A percentile compares a stretch with the other conserved stretches of the same genome.
Evolutionary conservation across 2,797 vertebrate genomes (phyloP).

Genomic region (Phrynocephalus guinanensis): DNA sequence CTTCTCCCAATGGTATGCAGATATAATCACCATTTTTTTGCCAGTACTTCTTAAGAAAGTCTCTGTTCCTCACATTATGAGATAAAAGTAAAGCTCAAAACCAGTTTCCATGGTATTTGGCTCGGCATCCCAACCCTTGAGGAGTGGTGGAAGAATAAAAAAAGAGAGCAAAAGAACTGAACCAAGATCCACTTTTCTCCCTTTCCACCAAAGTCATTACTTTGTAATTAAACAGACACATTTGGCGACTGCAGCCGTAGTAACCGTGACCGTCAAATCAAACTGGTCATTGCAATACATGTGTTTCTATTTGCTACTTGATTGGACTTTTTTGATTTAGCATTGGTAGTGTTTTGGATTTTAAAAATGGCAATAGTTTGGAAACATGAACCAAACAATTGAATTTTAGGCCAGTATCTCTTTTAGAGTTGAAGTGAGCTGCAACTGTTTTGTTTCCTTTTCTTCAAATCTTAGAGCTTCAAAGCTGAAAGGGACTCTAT

Average conservation of each 20-base stretch:
- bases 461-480: not conserved
- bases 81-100: constrained; percentile 45
- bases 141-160: constrained; percentile 32
- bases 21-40: constrained; percentile 46
- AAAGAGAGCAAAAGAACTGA: not conserved
- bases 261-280: not conserved
- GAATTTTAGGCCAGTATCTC: not conserved
- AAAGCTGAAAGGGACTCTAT: not conserved
- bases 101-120: constrained; percentile 45
- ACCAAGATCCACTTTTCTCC: not conserved
- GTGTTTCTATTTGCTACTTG: constrained; percentile 13
- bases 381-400: not conserved
- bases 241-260: not conserved
- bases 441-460: not conserved
- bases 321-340: not conserved
- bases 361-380: not conserved
- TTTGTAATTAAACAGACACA: constrained; percentile 22
- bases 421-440: not conserved
- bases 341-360: not conserved
- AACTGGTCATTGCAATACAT: not conserved
- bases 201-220: constrained; percentile 19
- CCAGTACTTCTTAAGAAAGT: constrained; percentile 12
- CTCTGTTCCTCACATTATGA: not conserved
- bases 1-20: constrained; percentile 24
- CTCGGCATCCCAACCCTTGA: constrained; percentile 40